Conservation (phyloP, 37 sponge, comb jelly and placozoan genomes). For the Cliona cf. orientalis region DNA sequence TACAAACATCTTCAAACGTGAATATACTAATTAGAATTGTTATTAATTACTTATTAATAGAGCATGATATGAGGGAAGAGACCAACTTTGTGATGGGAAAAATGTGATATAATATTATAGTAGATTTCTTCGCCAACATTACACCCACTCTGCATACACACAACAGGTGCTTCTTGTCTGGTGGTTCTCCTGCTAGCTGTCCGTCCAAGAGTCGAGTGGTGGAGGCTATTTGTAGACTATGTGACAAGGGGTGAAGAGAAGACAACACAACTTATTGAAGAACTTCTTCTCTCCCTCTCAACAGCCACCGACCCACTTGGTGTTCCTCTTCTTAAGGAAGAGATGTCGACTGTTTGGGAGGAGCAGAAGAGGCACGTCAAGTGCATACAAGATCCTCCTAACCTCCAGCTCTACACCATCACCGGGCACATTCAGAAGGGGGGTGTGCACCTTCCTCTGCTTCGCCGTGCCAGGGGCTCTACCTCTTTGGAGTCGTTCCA, state of each 20-base stretch:
- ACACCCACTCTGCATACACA: no score
- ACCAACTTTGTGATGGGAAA: no score
- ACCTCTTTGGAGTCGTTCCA: constrained; percentile 45
- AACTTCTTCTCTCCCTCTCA: constrained; percentile 36
- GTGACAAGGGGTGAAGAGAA: neutral
- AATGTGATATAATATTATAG: no score
- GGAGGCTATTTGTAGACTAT: no score
- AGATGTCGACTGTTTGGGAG: constrained; percentile 38
- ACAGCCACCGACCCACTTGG: constrained; percentile 41
- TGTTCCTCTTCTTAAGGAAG: constrained; percentile 35
- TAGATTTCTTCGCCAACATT: no score
- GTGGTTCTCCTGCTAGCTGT: no score
- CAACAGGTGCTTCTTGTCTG: no score
- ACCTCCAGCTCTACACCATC: constrained; percentile 5
- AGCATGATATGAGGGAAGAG: no score
- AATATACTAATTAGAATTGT: no score
- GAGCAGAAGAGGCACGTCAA: constrained; percentile 53
- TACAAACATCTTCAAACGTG: no score
- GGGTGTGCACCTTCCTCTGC: constrained; percentile 22
- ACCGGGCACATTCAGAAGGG: constrained; percentile 25
- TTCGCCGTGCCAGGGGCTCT: constrained; percentile 34
- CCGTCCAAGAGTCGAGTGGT: no score
- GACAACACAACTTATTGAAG: constrained; percentile 13
- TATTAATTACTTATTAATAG: no score
- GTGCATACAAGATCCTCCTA: constrained; percentile 51